phyloP scores from a whole-genome alignment of 2,113 vertebrate species.

The Apus apus region DNA sequence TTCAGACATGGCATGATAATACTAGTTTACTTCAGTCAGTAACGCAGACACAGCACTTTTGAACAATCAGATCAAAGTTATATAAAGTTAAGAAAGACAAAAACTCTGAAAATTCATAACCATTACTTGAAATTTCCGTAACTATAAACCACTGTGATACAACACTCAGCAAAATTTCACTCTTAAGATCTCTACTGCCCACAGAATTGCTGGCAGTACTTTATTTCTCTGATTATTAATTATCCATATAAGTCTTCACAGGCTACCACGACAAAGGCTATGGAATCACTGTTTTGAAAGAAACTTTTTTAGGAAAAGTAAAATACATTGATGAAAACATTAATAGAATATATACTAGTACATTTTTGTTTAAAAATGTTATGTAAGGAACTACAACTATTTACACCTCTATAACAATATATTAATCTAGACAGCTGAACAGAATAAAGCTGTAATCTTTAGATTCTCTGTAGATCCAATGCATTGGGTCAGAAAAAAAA shows the following conservation, averaged over 20 bases:
- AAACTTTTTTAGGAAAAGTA: not conserved
- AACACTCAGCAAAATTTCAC: not conserved
- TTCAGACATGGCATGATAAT: not conserved
- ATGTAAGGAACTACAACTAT: not conserved
- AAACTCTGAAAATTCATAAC: not conserved
- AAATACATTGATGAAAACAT: not conserved
- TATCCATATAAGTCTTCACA: not conserved
- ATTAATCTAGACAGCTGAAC: not conserved
- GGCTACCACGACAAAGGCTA: not conserved
- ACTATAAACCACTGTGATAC: not conserved
- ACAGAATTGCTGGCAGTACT: not conserved
- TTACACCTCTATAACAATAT: not conserved
- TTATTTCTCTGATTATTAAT: not conserved
- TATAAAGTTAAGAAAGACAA: not conserved
- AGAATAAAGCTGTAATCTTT: not conserved
- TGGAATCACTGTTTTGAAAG: not conserved
- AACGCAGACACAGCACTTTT: not conserved
- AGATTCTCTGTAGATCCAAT: not conserved
- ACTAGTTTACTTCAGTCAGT: not conserved
- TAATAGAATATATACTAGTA: not conserved
- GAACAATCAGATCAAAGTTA: not conserved
- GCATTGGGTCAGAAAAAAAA: not conserved
- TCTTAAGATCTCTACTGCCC: not conserved
- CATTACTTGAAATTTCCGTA: not conserved
- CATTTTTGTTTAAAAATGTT: not conserved